Base-by-base conservation (phyloP, 2,888 invertebrate species). In the Ophion ellenae region DNA sequence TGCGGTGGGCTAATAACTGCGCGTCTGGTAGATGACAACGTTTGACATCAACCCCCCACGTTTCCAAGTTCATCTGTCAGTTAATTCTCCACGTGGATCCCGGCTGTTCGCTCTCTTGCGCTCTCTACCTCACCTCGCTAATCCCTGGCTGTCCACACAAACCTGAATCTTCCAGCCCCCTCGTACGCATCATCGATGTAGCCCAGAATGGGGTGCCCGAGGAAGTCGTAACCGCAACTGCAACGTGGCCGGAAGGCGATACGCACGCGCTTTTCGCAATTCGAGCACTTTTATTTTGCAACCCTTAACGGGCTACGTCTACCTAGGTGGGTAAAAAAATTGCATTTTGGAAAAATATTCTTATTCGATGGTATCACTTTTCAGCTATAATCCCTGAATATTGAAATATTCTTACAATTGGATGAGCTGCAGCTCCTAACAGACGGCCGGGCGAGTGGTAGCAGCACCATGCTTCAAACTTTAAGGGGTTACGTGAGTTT, bases 21-120 rank as follows among this genome's bases (percentile, higher is more conserved):
- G 53, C 67, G 66, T 40, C 9, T 32, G 53, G 75, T 75, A 47
- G 63, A 78, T 76, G 75, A 74, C 75, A 75, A 75, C 85, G 75
- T 81, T 85, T 85, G 79, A 67, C 59, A 74, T 71, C 76, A 85
- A 85, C 73, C 79, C 66, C 76, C 45, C 45, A 47, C 61, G 59
- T 79, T 76, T 85, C 76, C 71, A 53, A 67, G 64, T 71, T 76
- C 82, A 59, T 79, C 74, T 64, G 80, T 57, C 75, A 63, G 70
- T 28, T 53, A 17, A 53, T 40, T 9, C 40, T 40, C 40, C 40
- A 40, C 40, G 40, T 40, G 40, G 7, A 40, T 40, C 6, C 40
- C 7, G 7, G 6, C 6, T 7, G 63, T 20, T 64, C 70, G 36
- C n/a, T 17, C 14, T 14, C 69, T 63, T 63, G 53, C 70, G 63